phyloP scores from a whole-genome alignment of 2,113 vertebrate species.

The Salvator merianae region DNA sequence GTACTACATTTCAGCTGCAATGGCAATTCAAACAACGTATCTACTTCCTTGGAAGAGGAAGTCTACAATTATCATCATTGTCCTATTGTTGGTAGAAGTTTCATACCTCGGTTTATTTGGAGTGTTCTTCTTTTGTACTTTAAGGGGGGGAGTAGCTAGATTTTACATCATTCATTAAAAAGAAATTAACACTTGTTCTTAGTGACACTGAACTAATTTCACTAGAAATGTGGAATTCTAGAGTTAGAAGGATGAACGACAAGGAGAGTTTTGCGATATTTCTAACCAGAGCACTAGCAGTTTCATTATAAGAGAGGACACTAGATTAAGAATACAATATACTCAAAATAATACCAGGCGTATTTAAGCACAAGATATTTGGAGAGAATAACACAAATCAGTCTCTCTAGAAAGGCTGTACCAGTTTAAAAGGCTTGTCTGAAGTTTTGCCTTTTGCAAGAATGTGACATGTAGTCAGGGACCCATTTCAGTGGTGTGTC shows the following conservation, averaged over 20 bases:
- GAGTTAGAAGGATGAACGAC: rapidly evolving
- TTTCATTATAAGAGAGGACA: neutral
- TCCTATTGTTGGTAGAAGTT: conserved; percentile 29
- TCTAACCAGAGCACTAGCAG: neutral
- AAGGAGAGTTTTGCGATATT: neutral
- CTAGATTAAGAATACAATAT: neutral
- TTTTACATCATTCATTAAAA: neutral
- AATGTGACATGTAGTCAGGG: too few relatives aligned
- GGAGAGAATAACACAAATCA: too few relatives aligned
- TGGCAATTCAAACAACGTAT: conserved; percentile 29
- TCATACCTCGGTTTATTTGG: conserved; percentile 37
- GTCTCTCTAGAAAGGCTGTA: too few relatives aligned
- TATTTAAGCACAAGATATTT: too few relatives aligned
- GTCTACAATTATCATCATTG: conserved; percentile 8
- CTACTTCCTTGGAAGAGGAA: conserved; percentile 2
- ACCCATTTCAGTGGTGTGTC: too few relatives aligned
- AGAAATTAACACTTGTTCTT: neutral
- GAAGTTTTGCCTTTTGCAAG: too few relatives aligned
- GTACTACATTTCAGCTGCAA: neutral
- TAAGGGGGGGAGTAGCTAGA: conserved; percentile 7
- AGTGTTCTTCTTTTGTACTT: conserved; percentile 21
- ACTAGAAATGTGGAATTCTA: neutral
- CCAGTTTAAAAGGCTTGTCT: too few relatives aligned
- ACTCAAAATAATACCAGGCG: neutral
- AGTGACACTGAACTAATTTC: conserved; percentile 2